Evolutionary conservation across 2,888 invertebrate genomes (phyloP).

Genomic region (Cynaeus angustus): DNA sequence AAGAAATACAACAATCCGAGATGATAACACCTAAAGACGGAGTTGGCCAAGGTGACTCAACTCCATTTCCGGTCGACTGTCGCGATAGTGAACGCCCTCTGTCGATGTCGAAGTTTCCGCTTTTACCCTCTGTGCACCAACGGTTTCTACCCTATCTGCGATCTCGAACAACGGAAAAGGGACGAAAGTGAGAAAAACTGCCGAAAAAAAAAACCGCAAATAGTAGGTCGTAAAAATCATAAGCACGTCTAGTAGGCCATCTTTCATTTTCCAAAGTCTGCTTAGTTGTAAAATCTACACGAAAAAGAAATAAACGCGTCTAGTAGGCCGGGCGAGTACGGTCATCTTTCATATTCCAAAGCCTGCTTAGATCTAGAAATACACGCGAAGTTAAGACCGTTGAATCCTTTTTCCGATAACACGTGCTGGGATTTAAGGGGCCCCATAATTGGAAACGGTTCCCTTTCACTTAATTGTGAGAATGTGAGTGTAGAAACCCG

Average conservation of each 20-base stretch:
- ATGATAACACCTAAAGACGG: background rate
- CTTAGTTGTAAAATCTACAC: no score
- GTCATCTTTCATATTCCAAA: no score
- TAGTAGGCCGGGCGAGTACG: no score
- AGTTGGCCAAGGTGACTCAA: conserved; percentile 36
- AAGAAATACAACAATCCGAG: background rate
- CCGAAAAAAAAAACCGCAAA: no score
- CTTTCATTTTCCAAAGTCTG: no score
- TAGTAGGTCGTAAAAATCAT: no score
- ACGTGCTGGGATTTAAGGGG: conserved; percentile 35
- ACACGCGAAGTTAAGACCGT: background rate
- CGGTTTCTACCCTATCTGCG: conserved; percentile 37
- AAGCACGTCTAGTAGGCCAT: no score
- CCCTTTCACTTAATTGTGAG: conserved; percentile 25
- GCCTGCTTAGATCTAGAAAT: no score
- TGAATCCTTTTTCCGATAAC: conserved; percentile 11
- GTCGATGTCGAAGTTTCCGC: conserved; percentile 35
- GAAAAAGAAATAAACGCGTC: no score
- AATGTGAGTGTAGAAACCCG: background rate
- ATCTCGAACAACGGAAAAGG: conserved; percentile 18
- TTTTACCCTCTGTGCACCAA: conserved; percentile 22
- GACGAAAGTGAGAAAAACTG: background rate
- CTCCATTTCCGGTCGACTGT: conserved; percentile 37
- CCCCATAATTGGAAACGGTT: conserved; percentile 11
- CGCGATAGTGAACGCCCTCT: conserved; percentile 19